Percentiles rank a stretch among this genome's conserved stretches.
Evolutionary conservation across 2,888 invertebrate species (phyloP).

Genomic region (Epirrhoe alternata): DNA sequence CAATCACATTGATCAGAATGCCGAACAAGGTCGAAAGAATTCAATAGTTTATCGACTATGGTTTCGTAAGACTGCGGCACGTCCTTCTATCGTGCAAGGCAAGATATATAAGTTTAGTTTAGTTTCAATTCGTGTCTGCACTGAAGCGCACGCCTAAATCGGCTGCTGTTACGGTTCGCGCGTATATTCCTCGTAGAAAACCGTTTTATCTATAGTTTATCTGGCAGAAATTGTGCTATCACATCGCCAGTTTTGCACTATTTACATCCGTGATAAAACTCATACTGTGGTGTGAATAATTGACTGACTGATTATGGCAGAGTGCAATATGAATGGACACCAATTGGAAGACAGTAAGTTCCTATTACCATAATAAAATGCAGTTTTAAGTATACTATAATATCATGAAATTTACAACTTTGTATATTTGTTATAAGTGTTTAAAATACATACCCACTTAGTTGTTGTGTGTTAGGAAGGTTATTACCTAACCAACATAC

Average conservation of each 20-base stretch:
- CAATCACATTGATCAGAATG: not conserved
- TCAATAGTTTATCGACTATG: not conserved
- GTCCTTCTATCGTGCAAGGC: not conserved
- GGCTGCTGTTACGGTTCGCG: not conserved
- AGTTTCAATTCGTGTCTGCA: not conserved
- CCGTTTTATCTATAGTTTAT: not conserved
- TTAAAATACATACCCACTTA: too few species aligned
- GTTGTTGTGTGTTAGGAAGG: too few species aligned
- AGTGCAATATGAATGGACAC: conserved; percentile 59
- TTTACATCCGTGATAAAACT: conserved; percentile 20
- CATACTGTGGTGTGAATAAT: not conserved
- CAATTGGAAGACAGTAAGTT: conserved; percentile 60
- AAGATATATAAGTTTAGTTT: too few species aligned
- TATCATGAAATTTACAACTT: too few species aligned
- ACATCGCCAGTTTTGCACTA: conserved; percentile 3
- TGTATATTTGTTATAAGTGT: too few species aligned
- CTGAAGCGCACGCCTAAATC: not conserved
- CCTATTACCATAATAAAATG: not conserved
- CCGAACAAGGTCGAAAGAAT: not conserved
- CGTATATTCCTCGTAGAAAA: not conserved
- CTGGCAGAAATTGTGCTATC: not conserved
- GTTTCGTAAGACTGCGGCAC: conserved; percentile 46
- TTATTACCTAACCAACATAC: too few species aligned
- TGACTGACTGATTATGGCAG: conserved; percentile 44
- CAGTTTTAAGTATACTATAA: too few species aligned